Conservation (phyloP, 2,113 vertebrate species). For the Chrysemys picta region DNA sequence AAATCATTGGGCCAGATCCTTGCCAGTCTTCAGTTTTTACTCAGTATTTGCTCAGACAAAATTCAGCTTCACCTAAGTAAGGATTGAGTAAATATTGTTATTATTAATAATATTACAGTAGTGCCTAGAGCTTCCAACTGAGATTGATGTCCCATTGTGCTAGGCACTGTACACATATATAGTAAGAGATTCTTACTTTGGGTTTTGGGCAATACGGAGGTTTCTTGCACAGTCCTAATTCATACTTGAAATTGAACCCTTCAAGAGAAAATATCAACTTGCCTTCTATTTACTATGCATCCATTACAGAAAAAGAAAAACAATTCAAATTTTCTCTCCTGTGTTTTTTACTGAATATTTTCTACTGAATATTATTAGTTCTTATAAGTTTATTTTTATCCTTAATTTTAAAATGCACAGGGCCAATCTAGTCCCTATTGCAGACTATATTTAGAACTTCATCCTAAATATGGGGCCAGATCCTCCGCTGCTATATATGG, state of each 20-base stretch:
- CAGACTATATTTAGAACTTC: background rate
- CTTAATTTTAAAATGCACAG: background rate
- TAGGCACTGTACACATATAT: background rate
- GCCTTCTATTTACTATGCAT: background rate
- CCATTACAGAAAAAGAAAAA: background rate
- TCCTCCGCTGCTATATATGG: background rate
- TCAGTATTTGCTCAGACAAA: background rate
- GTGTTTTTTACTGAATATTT: background rate
- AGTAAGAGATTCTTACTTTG: background rate
- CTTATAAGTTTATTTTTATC: background rate
- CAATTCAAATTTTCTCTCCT: background rate
- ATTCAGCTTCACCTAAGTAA: background rate
- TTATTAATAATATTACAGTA: background rate
- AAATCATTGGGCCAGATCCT: background rate
- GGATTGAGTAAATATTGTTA: background rate
- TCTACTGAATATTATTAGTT: background rate
- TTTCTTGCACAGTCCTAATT: background rate
- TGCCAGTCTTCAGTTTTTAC: background rate
- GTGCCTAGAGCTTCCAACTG: background rate
- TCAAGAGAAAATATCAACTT: background rate
- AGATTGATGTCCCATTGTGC: background rate
- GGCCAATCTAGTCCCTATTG: background rate
- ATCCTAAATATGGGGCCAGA: background rate
- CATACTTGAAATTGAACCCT: background rate
- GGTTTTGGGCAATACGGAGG: rapidly evolving